Evolutionary conservation across 2,113 vertebrate species (phyloP), one percentile per base, ranked within the genome.

Genomic region (Triplophysa dalaica): DNA sequence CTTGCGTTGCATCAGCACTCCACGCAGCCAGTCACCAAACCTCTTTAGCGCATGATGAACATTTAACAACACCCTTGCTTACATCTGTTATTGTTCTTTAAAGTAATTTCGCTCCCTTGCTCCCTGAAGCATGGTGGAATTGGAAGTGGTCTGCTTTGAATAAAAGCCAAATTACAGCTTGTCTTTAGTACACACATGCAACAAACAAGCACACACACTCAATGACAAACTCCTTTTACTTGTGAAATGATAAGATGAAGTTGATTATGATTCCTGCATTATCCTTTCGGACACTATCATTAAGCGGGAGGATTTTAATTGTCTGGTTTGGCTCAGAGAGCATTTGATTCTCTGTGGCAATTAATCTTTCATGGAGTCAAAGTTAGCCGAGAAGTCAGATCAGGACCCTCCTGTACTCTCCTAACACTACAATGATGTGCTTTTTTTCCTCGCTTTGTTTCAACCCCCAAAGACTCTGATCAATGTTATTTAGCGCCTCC

Each of bases 351-450:
- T 75, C 29, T 33, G 52, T 70, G 54, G 77, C 82, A 83, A 81
- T 86, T 82, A 81, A 85, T 84, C 77, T 80, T 70, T 82, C 54
- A 85, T 73, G 63, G 52, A 48, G 72, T 77, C 82, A 70, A 33
- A 72, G 58, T 67, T 63, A 86, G 78, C 54, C 58, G 60, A 75
- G 54, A 45, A 82, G 82, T 84, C 72, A 66, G 45, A 82, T 78
- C 80, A 70, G 68, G 82, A 48, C 70, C 50, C 19, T 64, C 26
- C 16, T 17, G 48, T 63, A 43, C 69, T 43, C 29, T 64, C 64
- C 58, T 54, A 79, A 74, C 22, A 62, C 21, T 69, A 21, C 17
- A 48, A 67, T 67, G 26, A 56, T 48, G 24, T 74, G 60, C 22
- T 75, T 75, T 80, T 24, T 62, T 38, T 67, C 21, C 33, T 1